phyloP scores from a whole-genome alignment of 1,140 invertebrate genomes.

The Heliconius congener region DNA sequence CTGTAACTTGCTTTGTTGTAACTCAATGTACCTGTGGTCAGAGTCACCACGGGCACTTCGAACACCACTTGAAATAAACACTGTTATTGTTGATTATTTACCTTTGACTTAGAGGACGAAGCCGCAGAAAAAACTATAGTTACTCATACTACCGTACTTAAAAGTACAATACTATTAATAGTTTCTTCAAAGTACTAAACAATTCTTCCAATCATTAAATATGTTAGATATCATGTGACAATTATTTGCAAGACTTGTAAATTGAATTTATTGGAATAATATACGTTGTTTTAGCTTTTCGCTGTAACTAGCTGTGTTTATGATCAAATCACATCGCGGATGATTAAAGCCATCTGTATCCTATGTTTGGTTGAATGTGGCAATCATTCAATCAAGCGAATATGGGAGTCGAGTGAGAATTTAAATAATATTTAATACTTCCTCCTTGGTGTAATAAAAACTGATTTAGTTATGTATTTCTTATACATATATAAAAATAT shows the following conservation, averaged over 20 bases:
- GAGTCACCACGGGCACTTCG: too few species aligned
- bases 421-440: constrained; percentile 42
- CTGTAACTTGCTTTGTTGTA: too few species aligned
- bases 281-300: neutral
- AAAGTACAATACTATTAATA: too few species aligned
- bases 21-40: too few species aligned
- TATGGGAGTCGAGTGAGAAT: constrained; percentile 58
- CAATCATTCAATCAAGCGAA: constrained; percentile 69
- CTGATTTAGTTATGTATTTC: neutral
- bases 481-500: neutral
- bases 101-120: too few species aligned
- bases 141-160: too few species aligned
- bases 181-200: too few species aligned
- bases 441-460: constrained; percentile 29
- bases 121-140: too few species aligned
- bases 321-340: constrained; percentile 8
- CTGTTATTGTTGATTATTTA: too few species aligned
- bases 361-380: constrained; percentile 51
- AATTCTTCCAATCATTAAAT: neutral
- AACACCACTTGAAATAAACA: too few species aligned
- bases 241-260: neutral
- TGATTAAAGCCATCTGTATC: constrained; percentile 21
- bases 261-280: neutral
- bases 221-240: neutral
- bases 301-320: neutral